These are phyloP conservation scores for Calliopsis andreniformis DNA, from an alignment of 1,140 invertebrate genomes.

Conservation along the genomic window DNA sequence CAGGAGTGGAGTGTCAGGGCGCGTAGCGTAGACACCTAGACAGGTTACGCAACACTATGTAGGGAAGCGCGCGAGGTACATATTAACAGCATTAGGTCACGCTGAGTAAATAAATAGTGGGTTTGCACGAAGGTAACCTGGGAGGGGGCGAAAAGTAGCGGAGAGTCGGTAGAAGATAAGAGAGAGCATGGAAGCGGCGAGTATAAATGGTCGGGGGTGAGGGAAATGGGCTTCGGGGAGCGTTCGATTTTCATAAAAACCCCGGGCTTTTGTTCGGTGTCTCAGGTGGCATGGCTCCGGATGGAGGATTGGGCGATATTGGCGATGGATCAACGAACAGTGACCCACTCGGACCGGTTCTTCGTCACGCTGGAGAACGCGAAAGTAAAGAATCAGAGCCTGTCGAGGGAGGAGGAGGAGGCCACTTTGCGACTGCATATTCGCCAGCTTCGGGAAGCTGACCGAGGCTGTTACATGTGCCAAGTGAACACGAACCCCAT, in stretches of 20 bases:
- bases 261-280: conserved; percentile 12
- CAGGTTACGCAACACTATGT: too few species aligned
- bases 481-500: conserved; percentile 94
- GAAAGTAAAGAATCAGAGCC: conserved; percentile 72
- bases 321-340: conserved; percentile 82
- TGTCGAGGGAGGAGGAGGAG: conserved; percentile 71
- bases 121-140: background rate
- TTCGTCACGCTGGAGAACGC: conserved; percentile 81
- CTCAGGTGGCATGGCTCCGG: conserved; percentile 84
- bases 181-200: too few species aligned
- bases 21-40: too few species aligned
- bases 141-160: background rate
- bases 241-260: background rate
- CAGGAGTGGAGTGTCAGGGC: too few species aligned
- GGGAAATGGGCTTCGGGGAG: too few species aligned
- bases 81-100: too few species aligned
- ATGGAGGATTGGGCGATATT: conserved; percentile 83
- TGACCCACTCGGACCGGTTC: conserved; percentile 83
- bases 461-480: conserved; percentile 90
- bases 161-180: too few species aligned
- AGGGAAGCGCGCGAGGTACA: too few species aligned
- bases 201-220: too few species aligned
- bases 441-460: conserved; percentile 80
- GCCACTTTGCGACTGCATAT: conserved; percentile 82
- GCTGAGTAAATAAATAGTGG: background rate